These are phyloP conservation scores for Epinephelus coioides DNA, from an alignment of 2,797 vertebrate genomes.

Conservation along the genomic window DNA sequence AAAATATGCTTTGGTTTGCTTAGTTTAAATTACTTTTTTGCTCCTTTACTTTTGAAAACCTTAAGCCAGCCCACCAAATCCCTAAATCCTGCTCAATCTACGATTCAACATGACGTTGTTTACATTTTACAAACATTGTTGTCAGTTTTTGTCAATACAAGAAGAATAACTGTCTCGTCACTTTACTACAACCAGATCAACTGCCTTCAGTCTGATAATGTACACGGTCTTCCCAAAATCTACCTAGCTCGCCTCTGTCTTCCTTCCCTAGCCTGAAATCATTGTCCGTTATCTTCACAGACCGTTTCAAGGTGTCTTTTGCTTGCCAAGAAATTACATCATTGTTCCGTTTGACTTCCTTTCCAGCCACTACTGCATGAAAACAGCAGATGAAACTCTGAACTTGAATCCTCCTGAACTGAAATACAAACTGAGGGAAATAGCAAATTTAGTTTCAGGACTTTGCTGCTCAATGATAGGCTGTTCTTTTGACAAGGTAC, in stretches of 20 bases:
- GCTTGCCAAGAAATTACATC: too few relatives aligned
- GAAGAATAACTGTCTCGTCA: conserved; percentile 29
- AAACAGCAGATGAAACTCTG: too few relatives aligned
- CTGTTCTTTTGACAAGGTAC: too few relatives aligned
- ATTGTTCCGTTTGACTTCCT: too few relatives aligned
- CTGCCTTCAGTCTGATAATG: conserved; percentile 35
- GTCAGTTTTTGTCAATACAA: conserved; percentile 1
- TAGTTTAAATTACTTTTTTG: conserved; percentile 54
- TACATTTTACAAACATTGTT: conserved; percentile 6
- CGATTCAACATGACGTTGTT: background rate
- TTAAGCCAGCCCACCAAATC: conserved; percentile 28
- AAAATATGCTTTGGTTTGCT: conserved; percentile 55
- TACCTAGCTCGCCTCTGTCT: background rate
- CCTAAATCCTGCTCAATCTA: conserved; percentile 20
- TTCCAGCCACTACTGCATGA: too few relatives aligned
- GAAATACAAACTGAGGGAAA: too few relatives aligned
- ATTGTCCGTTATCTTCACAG: conserved; percentile 4
- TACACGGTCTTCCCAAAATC: conserved; percentile 15
- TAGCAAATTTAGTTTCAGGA: too few relatives aligned
- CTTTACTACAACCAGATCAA: conserved; percentile 41
- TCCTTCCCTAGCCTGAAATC: background rate
- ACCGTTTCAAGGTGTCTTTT: too few relatives aligned
- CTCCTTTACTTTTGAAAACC: conserved; percentile 58
- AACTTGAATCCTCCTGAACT: too few relatives aligned
- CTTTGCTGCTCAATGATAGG: too few relatives aligned